A percentile compares a stretch with the other conserved stretches of the same genome.
Conservation (phyloP, 2,888 invertebrate species). For the Subacronicta megacephala region DNA sequence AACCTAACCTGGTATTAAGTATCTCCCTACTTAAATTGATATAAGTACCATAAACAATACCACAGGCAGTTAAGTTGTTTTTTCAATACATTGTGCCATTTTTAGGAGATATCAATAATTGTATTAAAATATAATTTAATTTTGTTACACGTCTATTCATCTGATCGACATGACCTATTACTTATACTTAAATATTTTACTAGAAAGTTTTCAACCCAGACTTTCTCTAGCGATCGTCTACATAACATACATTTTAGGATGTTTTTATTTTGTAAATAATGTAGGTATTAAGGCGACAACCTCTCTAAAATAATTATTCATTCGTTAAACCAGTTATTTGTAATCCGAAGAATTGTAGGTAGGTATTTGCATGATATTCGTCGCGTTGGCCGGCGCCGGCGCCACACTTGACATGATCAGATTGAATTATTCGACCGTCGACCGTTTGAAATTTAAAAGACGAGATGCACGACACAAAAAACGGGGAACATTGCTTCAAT, state of each 20-base stretch:
- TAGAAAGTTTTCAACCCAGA: constrained; percentile 42
- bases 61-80: too few species aligned
- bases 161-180: neutral
- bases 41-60: too few species aligned
- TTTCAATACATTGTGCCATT: too few species aligned
- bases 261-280: constrained; percentile 16
- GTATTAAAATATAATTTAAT: too few species aligned
- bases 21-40: too few species aligned
- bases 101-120: too few species aligned
- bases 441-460: constrained; percentile 3
- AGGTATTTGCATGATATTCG: constrained; percentile 31
- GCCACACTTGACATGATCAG: constrained; percentile 11
- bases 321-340: constrained; percentile 28
- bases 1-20: too few species aligned
- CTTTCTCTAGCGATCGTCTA: constrained; percentile 32
- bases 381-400: constrained; percentile 24
- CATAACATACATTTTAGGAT: constrained; percentile 17
- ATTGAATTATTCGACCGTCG: constrained; percentile 12
- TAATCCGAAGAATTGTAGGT: constrained; percentile 12
- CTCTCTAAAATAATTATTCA: constrained; percentile 29
- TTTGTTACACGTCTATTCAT: neutral
- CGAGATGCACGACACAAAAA: neutral
- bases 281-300: constrained; percentile 23
- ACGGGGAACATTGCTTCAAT: too few species aligned
- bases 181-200: constrained; percentile 26